phyloP scores from a whole-genome alignment of 2,888 invertebrate genomes.

The Aleiodes testaceus region DNA sequence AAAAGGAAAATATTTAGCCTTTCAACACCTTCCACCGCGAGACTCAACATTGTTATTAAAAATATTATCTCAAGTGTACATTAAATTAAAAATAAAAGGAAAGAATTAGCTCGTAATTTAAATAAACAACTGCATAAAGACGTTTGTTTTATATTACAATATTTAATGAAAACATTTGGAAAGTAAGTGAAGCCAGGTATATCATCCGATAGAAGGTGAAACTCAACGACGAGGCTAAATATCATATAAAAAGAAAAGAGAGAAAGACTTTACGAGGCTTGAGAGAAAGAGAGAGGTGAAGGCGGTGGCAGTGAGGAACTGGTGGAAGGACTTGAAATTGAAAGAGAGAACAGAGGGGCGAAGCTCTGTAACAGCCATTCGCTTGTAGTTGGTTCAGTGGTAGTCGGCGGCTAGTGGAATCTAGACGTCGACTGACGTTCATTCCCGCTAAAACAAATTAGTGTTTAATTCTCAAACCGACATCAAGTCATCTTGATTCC shows the following conservation, averaged over 20 bases:
- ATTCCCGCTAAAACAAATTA: neutral
- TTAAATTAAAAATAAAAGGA: neutral
- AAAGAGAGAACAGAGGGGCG: neutral
- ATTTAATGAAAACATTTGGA: constrained; percentile 22
- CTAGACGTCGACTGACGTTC: constrained; percentile 27
- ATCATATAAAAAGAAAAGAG: constrained; percentile 10
- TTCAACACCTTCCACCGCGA: no score
- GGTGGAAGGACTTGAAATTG: constrained; percentile 26
- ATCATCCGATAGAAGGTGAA: constrained; percentile 20
- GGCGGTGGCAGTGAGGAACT: neutral
- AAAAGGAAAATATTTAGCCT: no score
- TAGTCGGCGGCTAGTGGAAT: constrained; percentile 24
- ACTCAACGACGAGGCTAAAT: constrained; percentile 14
- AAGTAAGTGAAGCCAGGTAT: constrained; percentile 23
- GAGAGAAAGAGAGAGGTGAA: constrained; percentile 1
- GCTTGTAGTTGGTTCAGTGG: constrained; percentile 19
- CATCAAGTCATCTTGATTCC: constrained; percentile 17
- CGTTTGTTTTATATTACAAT: no score
- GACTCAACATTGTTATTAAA: no score
- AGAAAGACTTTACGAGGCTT: neutral
- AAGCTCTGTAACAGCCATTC: neutral
- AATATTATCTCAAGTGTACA: neutral
- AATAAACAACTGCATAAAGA: no score
- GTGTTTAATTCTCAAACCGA: constrained; percentile 3
- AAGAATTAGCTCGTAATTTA: neutral